Evolutionary conservation across 2,797 vertebrate species (phyloP).

Genomic region (Neosalanx taihuensis): DNA sequence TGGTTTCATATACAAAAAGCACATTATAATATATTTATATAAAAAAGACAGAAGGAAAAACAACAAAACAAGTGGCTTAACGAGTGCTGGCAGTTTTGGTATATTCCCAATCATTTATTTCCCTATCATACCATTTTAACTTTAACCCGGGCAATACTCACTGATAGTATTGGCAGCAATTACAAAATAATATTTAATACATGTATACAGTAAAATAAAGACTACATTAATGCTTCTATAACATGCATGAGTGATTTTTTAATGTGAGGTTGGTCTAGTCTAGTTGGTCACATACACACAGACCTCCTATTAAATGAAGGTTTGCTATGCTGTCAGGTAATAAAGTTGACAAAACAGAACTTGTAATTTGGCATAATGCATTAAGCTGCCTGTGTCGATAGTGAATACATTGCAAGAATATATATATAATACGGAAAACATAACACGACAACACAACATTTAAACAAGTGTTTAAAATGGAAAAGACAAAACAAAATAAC

Average conservation of each 20-base stretch:
- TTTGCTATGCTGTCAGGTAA: slow-evolving; percentile 21
- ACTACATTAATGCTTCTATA: slow-evolving; percentile 45
- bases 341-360: slow-evolving; percentile 18
- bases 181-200: slow-evolving; percentile 50
- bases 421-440: neutral
- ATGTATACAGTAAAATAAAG: slow-evolving; percentile 62
- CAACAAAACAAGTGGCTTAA: slow-evolving; percentile 26
- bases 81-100: slow-evolving; percentile 10
- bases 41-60: slow-evolving; percentile 43
- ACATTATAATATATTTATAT: slow-evolving; percentile 38
- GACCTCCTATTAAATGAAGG: slow-evolving; percentile 20
- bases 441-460: slow-evolving; percentile 14
- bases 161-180: slow-evolving; percentile 47
- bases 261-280: slow-evolving; percentile 13
- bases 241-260: slow-evolving; percentile 10
- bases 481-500: no score
- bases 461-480: slow-evolving; percentile 5
- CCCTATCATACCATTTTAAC: slow-evolving; percentile 38
- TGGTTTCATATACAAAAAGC: slow-evolving; percentile 64
- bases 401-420: slow-evolving; percentile 8
- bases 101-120: slow-evolving; percentile 5
- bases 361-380: slow-evolving; percentile 44
- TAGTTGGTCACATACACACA: slow-evolving; percentile 37
- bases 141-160: slow-evolving; percentile 44
- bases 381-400: slow-evolving; percentile 41